Conservation (phyloP, 1,140 invertebrate species). For the Rhynchophorus ferrugineus region DNA sequence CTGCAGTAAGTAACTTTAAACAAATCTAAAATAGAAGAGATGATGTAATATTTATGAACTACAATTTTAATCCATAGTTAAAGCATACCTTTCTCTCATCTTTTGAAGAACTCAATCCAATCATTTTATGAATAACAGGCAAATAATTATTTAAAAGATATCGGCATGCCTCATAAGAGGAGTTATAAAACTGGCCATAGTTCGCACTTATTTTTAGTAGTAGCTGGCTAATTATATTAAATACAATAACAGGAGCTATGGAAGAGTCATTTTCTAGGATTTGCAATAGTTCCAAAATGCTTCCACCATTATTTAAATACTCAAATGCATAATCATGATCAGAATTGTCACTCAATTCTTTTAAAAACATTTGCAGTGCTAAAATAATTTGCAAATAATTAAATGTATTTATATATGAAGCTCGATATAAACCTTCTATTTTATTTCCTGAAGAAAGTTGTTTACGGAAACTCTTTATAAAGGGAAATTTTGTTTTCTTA, state of each 20-base stretch:
- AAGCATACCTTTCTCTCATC: slow-evolving; percentile 48
- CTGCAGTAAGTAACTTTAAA: slow-evolving; percentile 57
- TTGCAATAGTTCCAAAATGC: slow-evolving; percentile 55
- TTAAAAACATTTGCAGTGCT: slow-evolving; percentile 28
- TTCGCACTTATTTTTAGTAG: slow-evolving; percentile 57
- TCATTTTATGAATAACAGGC: slow-evolving; percentile 54
- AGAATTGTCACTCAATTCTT: slow-evolving; percentile 10
- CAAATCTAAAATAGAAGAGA: slow-evolving; percentile 32
- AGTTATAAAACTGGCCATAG: slow-evolving; percentile 49
- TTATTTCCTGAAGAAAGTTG: not conserved
- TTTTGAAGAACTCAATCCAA: slow-evolving; percentile 53
- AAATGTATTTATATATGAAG: no score
- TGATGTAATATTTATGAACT: not conserved
- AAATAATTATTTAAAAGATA: slow-evolving; percentile 61
- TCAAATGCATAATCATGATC: slow-evolving; percentile 48
- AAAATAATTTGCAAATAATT: no score
- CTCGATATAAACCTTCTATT: not conserved
- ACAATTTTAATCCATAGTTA: not conserved
- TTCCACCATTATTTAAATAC: slow-evolving; percentile 60
- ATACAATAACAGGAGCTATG: slow-evolving; percentile 47
- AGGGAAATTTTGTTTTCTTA: not conserved
- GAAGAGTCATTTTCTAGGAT: slow-evolving; percentile 50
- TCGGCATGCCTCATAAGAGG: slow-evolving; percentile 54
- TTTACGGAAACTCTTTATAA: not conserved
- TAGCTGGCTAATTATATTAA: slow-evolving; percentile 56